These are phyloP conservation scores for Iguana delicatissima DNA, from an alignment of 2,797 vertebrate genomes.

Conservation along the genomic window DNA sequence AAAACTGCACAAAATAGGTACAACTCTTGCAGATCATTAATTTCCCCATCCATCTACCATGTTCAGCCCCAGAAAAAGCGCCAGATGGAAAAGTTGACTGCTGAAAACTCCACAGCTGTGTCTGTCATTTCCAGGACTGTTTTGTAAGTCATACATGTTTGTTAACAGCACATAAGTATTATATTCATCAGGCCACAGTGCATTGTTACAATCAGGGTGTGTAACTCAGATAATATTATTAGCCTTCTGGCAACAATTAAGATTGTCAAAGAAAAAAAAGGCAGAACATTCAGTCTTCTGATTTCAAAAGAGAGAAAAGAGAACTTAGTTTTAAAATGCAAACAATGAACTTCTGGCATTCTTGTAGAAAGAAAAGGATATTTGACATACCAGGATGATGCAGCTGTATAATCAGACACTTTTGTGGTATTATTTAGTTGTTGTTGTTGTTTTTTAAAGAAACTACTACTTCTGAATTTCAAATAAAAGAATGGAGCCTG, in stretches of 20 bases:
- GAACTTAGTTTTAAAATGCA: constrained; percentile 13
- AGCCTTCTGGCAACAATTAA: constrained; percentile 36
- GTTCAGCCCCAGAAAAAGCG: constrained; percentile 24
- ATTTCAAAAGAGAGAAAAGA: neutral
- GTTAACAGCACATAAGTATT: neutral
- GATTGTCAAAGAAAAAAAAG: neutral
- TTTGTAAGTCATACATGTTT: constrained; percentile 30
- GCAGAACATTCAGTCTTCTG: constrained; percentile 5
- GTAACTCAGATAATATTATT: constrained; percentile 30
- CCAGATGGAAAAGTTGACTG: constrained; percentile 22
- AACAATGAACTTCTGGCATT: constrained; percentile 35
- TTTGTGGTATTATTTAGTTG: neutral
- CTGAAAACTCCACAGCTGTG: constrained; percentile 35
- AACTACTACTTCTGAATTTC: neutral
- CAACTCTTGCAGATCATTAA: neutral
- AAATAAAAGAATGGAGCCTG: neutral
- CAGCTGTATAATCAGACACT: constrained; percentile 5
- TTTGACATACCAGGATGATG: constrained; percentile 26
- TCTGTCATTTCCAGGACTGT: constrained; percentile 42
- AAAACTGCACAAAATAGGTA: neutral
- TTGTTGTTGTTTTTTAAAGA: neutral
- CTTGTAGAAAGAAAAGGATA: constrained; percentile 19
- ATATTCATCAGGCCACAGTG: constrained; percentile 28
- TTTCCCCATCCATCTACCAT: constrained; percentile 12
- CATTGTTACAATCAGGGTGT: constrained; percentile 12